Evolutionary conservation across 2,888 invertebrate genomes (phyloP).

Genomic region (Protonemura montana): DNA sequence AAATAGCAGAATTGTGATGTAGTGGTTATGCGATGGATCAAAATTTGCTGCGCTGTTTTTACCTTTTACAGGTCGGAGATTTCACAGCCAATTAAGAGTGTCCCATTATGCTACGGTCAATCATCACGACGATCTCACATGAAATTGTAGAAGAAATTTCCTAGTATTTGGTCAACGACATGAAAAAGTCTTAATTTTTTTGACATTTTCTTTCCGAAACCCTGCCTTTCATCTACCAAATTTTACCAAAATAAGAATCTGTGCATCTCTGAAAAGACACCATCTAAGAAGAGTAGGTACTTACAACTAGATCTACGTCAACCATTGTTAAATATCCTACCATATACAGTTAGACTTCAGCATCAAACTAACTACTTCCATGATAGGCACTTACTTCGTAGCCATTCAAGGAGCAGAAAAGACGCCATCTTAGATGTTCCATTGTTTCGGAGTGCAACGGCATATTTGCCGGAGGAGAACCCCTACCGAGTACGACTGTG

Average conservation of each 20-base stretch:
- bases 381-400: neutral
- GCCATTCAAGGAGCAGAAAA: neutral
- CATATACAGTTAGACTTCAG: too few relatives aligned
- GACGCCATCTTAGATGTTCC: slow-evolving; percentile 1
- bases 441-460: slow-evolving; percentile 14
- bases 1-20: neutral
- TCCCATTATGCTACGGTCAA: neutral
- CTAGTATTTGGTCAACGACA: too few relatives aligned
- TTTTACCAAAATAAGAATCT: too few relatives aligned
- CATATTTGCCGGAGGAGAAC: neutral
- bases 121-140: neutral
- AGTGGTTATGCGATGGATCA: neutral
- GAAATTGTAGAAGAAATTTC: too few relatives aligned
- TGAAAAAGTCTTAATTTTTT: too few relatives aligned
- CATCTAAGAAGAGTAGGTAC: too few relatives aligned
- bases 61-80: neutral
- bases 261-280: too few relatives aligned
- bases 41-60: neutral
- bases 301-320: neutral
- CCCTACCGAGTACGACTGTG: neutral
- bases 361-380: neutral
- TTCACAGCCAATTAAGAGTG: neutral
- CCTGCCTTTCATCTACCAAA: too few relatives aligned
- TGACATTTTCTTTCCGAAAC: too few relatives aligned
- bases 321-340: neutral